These are phyloP conservation scores for Oikopleura albicans DNA, from an alignment of 23 tunicate genomes.

Conservation along the genomic window DNA sequence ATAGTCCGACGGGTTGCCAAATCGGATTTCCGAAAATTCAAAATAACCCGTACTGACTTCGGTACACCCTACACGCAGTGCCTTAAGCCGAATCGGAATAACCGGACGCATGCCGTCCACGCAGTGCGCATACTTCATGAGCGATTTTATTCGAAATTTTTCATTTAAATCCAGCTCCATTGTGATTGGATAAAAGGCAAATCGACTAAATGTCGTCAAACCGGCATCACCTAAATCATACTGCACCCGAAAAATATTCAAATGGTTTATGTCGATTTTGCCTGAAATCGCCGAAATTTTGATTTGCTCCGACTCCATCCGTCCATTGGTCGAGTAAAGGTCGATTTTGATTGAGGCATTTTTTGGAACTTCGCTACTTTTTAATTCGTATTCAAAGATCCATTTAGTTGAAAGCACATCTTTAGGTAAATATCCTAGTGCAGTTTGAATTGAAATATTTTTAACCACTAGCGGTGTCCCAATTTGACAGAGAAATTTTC, in stretches of 20 bases:
- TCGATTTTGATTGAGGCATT: background rate
- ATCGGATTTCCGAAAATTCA: background rate
- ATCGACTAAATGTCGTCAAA: background rate
- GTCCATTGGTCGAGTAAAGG: background rate
- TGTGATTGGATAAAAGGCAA: slow-evolving; percentile 11
- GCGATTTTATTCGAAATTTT: background rate
- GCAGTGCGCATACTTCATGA: slow-evolving; percentile 12
- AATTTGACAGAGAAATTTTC: too few relatives aligned
- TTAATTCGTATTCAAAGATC: background rate
- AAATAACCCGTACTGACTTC: background rate
- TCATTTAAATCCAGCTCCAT: background rate
- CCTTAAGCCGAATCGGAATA: background rate
- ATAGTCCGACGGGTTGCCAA: background rate
- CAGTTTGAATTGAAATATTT: too few relatives aligned
- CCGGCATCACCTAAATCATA: background rate
- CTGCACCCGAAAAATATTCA: background rate
- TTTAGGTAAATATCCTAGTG: background rate
- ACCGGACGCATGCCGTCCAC: background rate
- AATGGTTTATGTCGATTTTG: background rate
- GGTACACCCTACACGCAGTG: background rate
- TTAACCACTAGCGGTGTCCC: too few relatives aligned
- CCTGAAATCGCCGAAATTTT: background rate
- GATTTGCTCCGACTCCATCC: background rate
- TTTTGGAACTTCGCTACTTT: background rate
- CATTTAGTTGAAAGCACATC: background rate